Base-by-base conservation (phyloP, 2,888 invertebrate species). In the Cephonodes hylas region DNA sequence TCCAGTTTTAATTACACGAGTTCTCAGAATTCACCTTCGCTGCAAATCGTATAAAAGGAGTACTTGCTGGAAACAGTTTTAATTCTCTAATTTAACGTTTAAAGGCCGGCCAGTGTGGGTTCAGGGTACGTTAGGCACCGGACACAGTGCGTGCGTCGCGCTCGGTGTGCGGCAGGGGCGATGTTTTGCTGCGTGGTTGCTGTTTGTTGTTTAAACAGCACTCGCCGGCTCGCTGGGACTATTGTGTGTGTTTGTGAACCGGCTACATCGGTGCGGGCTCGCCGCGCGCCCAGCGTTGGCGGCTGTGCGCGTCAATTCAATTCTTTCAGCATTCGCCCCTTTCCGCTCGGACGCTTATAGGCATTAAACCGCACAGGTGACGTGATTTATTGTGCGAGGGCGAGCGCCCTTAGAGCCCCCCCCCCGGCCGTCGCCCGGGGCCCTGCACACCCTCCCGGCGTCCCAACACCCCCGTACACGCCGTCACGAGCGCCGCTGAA, bases 331-430 rank as follows among this genome's bases (percentile, higher is more conserved):
- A 63, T 65, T 61, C 53, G 53, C 53, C 53, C 63, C 63, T 63
- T 67, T 64, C 66, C 66, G 56, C 56, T 56, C 56, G 62, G 63
- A 64, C 66, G 70, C 64, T 67, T 67, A 62, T 63, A 64, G 61
- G 64, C 63, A 63, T 69, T 66, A 68, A 63, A 60, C 46, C 59
- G 59, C 57, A 58, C 68, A 66, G 65, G 68, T 66, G 62, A 61
- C 23, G 44, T 65, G 67, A 68, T 68, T 67, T 70, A 70, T 67
- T 64, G 62, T 60, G 27, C 42, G 44, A 57, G 61, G 63, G 64
- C 3, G 60, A n/a, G 61, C 25, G 42, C 23, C 31, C 38, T 23
- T n/a, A 6, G 0, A 4, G 22, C 8, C 48, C 18, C 38, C 38
- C 5, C 46, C 45, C n/a, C n/a, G n/a, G n/a, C 4, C 38, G 4